Conservation (phyloP, 1,140 invertebrate genomes). For the Sweltsa coloradensis region DNA sequence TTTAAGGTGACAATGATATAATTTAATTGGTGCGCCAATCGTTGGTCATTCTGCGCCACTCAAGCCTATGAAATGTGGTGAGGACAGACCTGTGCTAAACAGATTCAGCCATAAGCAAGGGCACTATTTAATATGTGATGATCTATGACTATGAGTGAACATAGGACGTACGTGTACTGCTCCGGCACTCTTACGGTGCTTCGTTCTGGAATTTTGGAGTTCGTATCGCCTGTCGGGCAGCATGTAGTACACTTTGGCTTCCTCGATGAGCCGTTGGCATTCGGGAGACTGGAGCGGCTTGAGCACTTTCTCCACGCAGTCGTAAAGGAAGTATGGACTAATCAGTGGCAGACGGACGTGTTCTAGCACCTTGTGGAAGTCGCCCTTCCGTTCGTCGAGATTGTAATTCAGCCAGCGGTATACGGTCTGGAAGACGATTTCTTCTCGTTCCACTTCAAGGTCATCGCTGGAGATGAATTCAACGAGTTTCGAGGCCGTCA, state of each 20-base stretch:
- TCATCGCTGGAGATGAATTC: slow-evolving; percentile 40
- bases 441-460: slow-evolving; percentile 40
- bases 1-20: no score
- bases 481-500: slow-evolving; percentile 33
- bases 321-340: slow-evolving; percentile 45
- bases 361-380: slow-evolving; percentile 32
- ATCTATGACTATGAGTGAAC: background rate
- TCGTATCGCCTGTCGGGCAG: slow-evolving; percentile 35
- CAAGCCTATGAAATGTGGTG: no score
- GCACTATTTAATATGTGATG: no score
- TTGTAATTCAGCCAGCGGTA: slow-evolving; percentile 37
- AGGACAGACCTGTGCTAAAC: no score
- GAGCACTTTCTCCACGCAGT: slow-evolving; percentile 34
- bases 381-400: slow-evolving; percentile 21
- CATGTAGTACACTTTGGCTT: slow-evolving; percentile 38
- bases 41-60: no score
- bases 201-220: slow-evolving; percentile 26
- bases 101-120: no score
- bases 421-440: slow-evolving; percentile 40
- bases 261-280: slow-evolving; percentile 31
- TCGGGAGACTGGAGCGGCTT: slow-evolving; percentile 28
- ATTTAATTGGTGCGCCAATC: no score
- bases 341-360: slow-evolving; percentile 41
- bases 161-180: slow-evolving; percentile 20
- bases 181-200: slow-evolving; percentile 26